Base-by-base conservation (phyloP, 2,888 invertebrate species). In the Drosophila prostipennis region DNA sequence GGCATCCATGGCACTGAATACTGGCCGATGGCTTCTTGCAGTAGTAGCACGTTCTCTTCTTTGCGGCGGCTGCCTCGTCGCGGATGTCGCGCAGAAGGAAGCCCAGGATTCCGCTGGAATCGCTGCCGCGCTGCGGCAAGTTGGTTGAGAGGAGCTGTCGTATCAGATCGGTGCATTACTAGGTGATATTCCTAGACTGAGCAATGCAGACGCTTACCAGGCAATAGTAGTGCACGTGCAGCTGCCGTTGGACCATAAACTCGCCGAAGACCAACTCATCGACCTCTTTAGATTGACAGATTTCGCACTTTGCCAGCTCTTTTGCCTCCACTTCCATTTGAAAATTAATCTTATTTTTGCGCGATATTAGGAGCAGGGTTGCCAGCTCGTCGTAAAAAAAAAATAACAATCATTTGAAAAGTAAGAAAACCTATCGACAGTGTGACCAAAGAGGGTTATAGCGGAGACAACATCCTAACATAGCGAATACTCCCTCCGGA, bases 201-300 rank as follows among this genome's bases (percentile, higher is more conserved):
- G 5, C 11, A 46, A 29, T 32, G 11, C 3, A 7, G 2, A 0
- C 34, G 13, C 16, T 13, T 13, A 48, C 48, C 34, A 48, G 48
- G 48, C 48, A 48, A 13, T 13, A 48, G 14, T 48, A 48, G 32
- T 48, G 48, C 3, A 48, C 48, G 7, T 16, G 48, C 29, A 48
- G 7, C 6, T 48, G 13, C 16, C 16, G 34, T 2, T 1, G 14
- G 13, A 16, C n/a, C 48, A 48, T 48, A 19, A 16, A 34, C 10
- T 48, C 48, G 3, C 48, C 48, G 4, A 7, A 48, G 19, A 7
- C 11, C 34, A 48, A 3, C 7, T 34, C 14, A 3, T 48, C 34
- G 6, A 4, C 6, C 2, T 29, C 32, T 2, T 10, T 2, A 11
- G 14, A 32, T 4, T 11, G n/a, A 3, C 46, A 46, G 4, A 46